Percentiles rank a stretch among this genome's conserved stretches.
phyloP scores from a whole-genome alignment of 1,140 invertebrate genomes.

The Heliothis subflexa region DNA sequence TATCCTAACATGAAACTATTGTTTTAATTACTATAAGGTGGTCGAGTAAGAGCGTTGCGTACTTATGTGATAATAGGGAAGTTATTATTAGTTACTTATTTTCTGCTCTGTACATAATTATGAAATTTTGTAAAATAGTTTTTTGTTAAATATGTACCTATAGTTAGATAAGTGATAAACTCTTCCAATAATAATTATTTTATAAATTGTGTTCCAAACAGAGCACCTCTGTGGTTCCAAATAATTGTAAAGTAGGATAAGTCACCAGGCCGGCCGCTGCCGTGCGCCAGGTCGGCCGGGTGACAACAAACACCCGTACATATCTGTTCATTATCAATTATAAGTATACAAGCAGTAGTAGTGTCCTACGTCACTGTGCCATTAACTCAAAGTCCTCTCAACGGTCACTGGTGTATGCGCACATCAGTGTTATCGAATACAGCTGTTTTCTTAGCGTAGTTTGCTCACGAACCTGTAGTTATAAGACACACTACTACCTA shows the following conservation, averaged over 20 bases:
- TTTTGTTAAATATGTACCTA: constrained; percentile 59
- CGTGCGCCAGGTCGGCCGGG: not conserved
- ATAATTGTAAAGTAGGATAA: constrained; percentile 45
- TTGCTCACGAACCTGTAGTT: constrained; percentile 42
- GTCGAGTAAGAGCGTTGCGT: constrained; percentile 72
- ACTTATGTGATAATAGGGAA: constrained; percentile 85
- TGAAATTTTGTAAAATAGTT: constrained; percentile 56
- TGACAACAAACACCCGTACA: constrained; percentile 25
- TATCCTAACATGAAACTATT: constrained; percentile 75
- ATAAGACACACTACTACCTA: constrained; percentile 44
- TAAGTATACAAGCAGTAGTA: constrained; percentile 29
- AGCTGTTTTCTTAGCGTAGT: constrained; percentile 29
- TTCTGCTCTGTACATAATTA: constrained; percentile 77
- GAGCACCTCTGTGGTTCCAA: constrained; percentile 53
- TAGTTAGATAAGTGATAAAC: constrained; percentile 55
- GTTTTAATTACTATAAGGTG: constrained; percentile 65
- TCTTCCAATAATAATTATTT: constrained; percentile 64
- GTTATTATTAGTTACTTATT: constrained; percentile 79
- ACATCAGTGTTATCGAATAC: constrained; percentile 19
- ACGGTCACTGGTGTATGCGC: constrained; percentile 24
- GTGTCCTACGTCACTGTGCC: constrained; percentile 41
- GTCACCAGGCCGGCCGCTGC: not conserved
- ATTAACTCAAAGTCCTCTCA: constrained; percentile 18
- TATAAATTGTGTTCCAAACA: constrained; percentile 53
- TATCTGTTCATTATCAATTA: constrained; percentile 33